Evolutionary conservation across 2,113 vertebrate species (phyloP).

Genomic region (Thalassarche chlororhynchos): DNA sequence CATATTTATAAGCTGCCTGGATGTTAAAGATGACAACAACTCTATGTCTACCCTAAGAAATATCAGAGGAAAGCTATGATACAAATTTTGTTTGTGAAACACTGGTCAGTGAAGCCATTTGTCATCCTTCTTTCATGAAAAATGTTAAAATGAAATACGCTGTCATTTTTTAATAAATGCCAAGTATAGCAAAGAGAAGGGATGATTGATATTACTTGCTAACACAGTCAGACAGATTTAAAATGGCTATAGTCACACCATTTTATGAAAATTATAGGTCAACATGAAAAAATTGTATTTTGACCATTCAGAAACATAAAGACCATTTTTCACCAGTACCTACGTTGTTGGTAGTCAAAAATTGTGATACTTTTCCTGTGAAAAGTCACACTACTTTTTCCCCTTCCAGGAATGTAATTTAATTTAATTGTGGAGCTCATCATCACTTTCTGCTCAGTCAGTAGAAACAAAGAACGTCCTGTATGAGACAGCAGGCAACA

Average conservation of each 20-base stretch:
- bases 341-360: slow-evolving; percentile 1
- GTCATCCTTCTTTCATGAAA: not conserved
- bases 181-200: not conserved
- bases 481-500: slow-evolving; percentile 37
- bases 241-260: not conserved
- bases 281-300: not conserved
- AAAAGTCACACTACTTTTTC: not conserved
- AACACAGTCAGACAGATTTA: not conserved
- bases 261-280: not conserved
- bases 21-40: not conserved
- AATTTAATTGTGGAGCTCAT: slow-evolving; percentile 53
- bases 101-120: not conserved
- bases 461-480: slow-evolving; percentile 58
- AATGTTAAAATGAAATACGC: not conserved
- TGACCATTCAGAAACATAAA: not conserved
- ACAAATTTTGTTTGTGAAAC: not conserved
- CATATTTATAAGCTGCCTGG: not conserved
- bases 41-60: not conserved
- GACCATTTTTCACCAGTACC: not conserved
- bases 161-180: not conserved
- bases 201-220: not conserved
- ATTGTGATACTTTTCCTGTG: not conserved
- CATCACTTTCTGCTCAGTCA: slow-evolving; percentile 32
- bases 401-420: slow-evolving; percentile 57
- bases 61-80: not conserved